Evolutionary conservation across 2,888 invertebrate species (phyloP), one percentile per base, ranked within the genome.

Genomic region (Antheraea yamamai): DNA sequence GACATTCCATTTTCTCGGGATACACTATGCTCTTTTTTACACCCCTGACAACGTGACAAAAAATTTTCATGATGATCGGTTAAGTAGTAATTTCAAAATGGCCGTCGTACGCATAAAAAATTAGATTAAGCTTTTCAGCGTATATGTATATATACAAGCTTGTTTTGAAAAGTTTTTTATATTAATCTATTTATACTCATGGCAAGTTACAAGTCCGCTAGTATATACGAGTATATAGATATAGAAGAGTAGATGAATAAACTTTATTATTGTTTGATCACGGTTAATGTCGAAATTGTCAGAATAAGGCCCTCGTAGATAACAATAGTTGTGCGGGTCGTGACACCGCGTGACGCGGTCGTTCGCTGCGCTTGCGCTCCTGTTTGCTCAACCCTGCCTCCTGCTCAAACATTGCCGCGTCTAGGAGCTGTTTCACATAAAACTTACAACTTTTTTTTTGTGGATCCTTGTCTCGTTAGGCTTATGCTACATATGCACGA

Each of bases 381-480:
- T 87, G 84, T 86, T 87, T 87, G 83, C 85, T 80, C 82, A 83
- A 78, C 77, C 77, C 76, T 79, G 77, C 79, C 79, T 79, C 79
- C 80, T 83, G 81, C 85, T 79, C 85, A 86, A 83, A 85, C 83
- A 84, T 77, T 77, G 78, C 81, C 81, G 77, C 78, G 80, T 77
- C 84, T 81, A 81, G 84, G 79, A 83, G 83, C 84, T 82, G 84
- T 84, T 85, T 85, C 88, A 86, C 86, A 87, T 85, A 86, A 85
- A 84, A 86, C 85, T 86, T 83, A 80, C 75, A 78, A 80, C 82
- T 85, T 84, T 55, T 80, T 81, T 81, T 79, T 68, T 73, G 30
- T 73, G 39, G 61, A 68, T 0, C 14, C 35, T 30, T 47, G 23
- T 4, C n/a, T 30, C 10, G 20, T 76, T 73, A 75, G 77, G 73